Evolutionary conservation across 2,113 vertebrate genomes (phyloP).

Genomic region (Emydocephalus ijimae): DNA sequence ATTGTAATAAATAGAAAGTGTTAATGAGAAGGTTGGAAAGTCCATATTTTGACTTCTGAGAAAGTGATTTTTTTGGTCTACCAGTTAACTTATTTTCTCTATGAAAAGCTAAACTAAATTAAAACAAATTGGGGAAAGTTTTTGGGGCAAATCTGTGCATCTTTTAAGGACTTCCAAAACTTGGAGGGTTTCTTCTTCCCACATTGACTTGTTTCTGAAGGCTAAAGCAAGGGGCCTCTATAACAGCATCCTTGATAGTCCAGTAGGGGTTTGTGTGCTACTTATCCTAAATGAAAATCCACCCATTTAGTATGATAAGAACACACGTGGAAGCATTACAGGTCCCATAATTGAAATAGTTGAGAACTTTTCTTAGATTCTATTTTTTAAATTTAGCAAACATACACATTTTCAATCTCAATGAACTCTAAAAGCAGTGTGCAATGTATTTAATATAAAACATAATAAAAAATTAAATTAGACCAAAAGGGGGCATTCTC

Average conservation of each 20-base stretch:
- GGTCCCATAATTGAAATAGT: neutral
- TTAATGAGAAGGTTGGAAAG: neutral
- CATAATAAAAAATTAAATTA: neutral
- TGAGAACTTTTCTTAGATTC: neutral
- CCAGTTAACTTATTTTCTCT: neutral
- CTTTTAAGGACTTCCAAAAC: neutral
- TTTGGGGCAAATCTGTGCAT: neutral
- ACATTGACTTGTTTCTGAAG: neutral
- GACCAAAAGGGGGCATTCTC: neutral
- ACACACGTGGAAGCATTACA: neutral
- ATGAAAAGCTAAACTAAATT: neutral
- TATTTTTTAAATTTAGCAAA: neutral
- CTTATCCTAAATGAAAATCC: neutral
- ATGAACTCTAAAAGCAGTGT: neutral
- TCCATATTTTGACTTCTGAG: neutral
- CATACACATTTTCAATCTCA: neutral
- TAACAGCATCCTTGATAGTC: neutral
- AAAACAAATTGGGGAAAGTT: neutral
- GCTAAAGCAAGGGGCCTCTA: neutral
- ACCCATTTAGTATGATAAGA: neutral
- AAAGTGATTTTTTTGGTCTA: neutral
- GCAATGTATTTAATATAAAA: neutral
- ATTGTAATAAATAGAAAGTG: neutral
- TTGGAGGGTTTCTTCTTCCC: neutral
- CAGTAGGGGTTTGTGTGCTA: neutral